phyloP scores from a whole-genome alignment of 1,140 invertebrate genomes.

The Drosophila tsacasi region DNA sequence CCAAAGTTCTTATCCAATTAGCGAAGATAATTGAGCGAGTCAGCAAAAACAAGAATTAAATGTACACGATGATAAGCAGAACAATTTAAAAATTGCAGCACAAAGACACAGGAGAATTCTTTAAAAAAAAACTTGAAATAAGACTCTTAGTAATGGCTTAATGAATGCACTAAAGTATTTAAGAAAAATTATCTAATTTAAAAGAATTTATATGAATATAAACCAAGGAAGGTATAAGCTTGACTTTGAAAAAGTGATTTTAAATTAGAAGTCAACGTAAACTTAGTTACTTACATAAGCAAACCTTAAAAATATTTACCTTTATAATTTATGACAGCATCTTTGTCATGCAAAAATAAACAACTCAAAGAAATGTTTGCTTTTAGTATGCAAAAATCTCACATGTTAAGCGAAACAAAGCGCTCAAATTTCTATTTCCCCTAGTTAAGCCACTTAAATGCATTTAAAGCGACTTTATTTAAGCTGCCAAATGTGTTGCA shows the following conservation, averaged over 20 bases:
- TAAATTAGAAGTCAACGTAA: not conserved
- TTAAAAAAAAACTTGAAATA: not conserved
- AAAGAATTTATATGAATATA: not conserved
- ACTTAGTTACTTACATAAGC: not conserved
- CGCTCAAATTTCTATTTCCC: constrained; percentile 29
- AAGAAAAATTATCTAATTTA: not conserved
- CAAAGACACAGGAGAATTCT: constrained; percentile 3
- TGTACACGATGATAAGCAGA: constrained; percentile 13
- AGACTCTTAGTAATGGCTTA: not conserved
- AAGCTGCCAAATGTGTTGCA: constrained; percentile 35
- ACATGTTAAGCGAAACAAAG: constrained; percentile 18
- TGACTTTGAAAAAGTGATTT: not conserved
- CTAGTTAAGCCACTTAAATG: constrained; percentile 38
- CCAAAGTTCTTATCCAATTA: constrained; percentile 56
- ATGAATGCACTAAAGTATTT: not conserved
- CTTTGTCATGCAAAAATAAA: constrained; percentile 19
- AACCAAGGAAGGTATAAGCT: not conserved
- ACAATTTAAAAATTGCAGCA: constrained; percentile 6
- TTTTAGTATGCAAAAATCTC: constrained; percentile 43
- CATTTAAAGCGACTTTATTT: constrained; percentile 25
- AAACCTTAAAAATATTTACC: not conserved
- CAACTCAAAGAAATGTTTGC: constrained; percentile 20
- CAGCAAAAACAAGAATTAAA: constrained; percentile 18
- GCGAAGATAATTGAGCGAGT: constrained; percentile 29
- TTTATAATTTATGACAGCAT: constrained; percentile 8